Conservation (phyloP, 2,113 vertebrate genomes). For the Tragelaphus imberbis region DNA sequence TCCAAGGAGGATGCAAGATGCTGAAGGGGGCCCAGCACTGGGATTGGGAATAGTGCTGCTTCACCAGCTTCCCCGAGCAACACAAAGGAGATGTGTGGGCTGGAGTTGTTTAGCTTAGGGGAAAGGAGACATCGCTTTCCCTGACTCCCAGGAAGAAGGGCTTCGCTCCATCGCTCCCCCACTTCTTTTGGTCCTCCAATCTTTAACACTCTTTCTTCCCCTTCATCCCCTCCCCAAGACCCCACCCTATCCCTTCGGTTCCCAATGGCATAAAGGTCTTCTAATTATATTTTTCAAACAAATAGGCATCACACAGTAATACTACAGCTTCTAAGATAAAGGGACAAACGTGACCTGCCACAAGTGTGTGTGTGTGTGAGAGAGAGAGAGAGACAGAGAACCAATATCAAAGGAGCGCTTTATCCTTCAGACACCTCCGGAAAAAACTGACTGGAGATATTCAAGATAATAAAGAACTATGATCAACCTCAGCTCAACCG, state of each 20-base stretch:
- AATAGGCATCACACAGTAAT: not conserved
- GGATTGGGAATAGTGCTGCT: not conserved
- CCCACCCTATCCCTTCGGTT: slow-evolving; percentile 43
- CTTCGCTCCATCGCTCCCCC: not conserved
- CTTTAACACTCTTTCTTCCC: not conserved
- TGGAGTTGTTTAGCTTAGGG: slow-evolving; percentile 17
- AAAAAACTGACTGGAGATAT: not conserved
- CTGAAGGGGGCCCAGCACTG: not conserved
- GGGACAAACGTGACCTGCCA: slow-evolving; percentile 40
- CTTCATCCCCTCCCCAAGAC: not conserved
- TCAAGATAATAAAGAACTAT: not conserved
- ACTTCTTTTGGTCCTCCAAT: slow-evolving; percentile 11
- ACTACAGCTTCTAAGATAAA: slow-evolving; percentile 29
- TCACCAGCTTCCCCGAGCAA: not conserved
- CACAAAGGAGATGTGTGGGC: slow-evolving; percentile 60
- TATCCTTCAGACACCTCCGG: not conserved
- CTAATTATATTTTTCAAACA: slow-evolving; percentile 2
- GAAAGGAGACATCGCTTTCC: not conserved
- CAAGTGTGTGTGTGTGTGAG: slow-evolving; percentile 66
- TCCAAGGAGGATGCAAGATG: not conserved
- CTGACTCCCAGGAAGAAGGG: not conserved
- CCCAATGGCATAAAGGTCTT: not conserved
- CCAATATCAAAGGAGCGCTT: not conserved
- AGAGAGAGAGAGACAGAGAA: not conserved
- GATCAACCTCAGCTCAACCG: not conserved